phyloP scores from a whole-genome alignment of 2,113 vertebrate species.

The Channa maculata region DNA sequence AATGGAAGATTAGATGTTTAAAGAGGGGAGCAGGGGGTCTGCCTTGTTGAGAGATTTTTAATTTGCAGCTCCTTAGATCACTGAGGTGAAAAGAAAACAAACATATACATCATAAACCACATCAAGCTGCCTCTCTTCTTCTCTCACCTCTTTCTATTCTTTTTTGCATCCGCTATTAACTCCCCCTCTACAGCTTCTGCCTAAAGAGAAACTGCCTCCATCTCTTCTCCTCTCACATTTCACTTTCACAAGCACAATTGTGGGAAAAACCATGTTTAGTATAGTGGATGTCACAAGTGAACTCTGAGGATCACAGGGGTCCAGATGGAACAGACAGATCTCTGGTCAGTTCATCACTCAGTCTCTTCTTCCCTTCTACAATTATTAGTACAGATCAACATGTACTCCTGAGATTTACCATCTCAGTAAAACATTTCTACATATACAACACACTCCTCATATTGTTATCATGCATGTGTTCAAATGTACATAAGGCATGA shows the following conservation, averaged over 20 bases:
- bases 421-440: no score
- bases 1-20: background rate
- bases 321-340: constrained; percentile 25
- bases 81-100: constrained; percentile 20
- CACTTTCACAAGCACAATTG: constrained; percentile 8
- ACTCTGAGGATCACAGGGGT: background rate
- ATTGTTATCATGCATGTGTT: no score
- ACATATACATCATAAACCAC: background rate
- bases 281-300: constrained; percentile 10
- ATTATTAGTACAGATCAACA: background rate
- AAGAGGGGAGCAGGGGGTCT: background rate
- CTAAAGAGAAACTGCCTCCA: constrained; percentile 6
- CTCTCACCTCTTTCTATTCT: background rate
- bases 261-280: constrained; percentile 3
- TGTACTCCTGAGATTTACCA: background rate
- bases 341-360: background rate
- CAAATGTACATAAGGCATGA: no score
- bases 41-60: background rate
- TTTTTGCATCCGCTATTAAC: constrained; percentile 10
- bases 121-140: background rate
- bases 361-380: background rate
- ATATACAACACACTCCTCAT: no score
- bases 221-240: constrained; percentile 9
- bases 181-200: background rate
- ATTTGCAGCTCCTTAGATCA: background rate